phyloP scores from a whole-genome alignment of 2,888 invertebrate species.

The Lepetodrilus schrolli region DNA sequence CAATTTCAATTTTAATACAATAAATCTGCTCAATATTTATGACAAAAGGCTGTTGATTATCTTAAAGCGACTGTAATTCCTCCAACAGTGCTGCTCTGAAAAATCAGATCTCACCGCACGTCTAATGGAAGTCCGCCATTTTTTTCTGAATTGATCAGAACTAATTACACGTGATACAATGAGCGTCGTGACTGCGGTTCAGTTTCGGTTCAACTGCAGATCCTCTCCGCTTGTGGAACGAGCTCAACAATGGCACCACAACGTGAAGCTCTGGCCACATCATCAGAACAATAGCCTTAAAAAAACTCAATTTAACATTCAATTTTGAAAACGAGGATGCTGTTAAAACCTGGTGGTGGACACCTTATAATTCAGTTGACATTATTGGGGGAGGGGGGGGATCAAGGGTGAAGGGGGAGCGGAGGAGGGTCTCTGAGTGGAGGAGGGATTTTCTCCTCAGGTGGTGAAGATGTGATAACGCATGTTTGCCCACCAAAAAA shows the following conservation, averaged over 20 bases:
- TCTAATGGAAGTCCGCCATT: no score
- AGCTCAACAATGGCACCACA: not conserved
- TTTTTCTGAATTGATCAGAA: no score
- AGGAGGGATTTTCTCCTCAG: not conserved
- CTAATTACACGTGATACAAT: no score
- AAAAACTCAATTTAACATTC: not conserved
- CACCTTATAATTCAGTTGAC: not conserved
- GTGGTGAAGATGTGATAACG: not conserved
- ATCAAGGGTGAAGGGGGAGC: not conserved
- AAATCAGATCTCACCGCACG: no score
- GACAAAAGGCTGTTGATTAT: no score
- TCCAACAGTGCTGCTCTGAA: no score
- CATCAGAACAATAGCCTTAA: not conserved
- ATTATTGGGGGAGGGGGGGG: not conserved
- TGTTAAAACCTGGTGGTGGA: not conserved
- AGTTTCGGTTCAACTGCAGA: no score
- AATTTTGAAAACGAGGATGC: not conserved
- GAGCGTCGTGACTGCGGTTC: no score
- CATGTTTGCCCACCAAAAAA: conserved; percentile 19
- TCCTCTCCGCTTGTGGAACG: no score
- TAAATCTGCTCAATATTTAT: no score
- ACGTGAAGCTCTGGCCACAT: not conserved
- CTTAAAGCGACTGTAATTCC: no score
- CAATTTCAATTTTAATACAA: no score
- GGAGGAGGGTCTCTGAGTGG: not conserved